phyloP scores from a whole-genome alignment of 2,113 vertebrate species.

The Passer montanus region DNA sequence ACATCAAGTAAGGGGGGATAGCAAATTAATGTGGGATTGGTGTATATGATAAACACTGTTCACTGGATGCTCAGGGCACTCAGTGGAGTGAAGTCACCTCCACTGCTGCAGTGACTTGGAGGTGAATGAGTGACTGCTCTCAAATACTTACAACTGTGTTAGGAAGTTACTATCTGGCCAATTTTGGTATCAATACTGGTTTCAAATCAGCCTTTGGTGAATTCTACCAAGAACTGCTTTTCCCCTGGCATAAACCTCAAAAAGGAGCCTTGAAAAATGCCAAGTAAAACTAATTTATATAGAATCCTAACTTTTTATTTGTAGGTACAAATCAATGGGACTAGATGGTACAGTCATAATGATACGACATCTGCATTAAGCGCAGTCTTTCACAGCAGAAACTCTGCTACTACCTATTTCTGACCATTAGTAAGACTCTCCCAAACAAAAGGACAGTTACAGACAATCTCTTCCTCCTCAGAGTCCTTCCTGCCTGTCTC shows the following conservation, averaged over 20 bases:
- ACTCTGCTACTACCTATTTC: neutral
- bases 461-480: neutral
- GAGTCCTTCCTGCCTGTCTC: neutral
- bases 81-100: neutral
- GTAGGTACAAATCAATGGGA: neutral
- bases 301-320: neutral
- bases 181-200: neutral
- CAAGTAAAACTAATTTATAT: neutral
- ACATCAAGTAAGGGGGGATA: neutral
- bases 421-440: neutral
- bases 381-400: neutral
- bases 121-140: neutral
- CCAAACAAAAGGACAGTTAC: neutral
- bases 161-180: neutral
- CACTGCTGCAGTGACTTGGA: neutral
- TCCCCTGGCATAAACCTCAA: neutral
- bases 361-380: neutral
- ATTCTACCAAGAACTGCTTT: neutral
- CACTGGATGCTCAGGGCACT: fast-evolving
- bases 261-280: neutral
- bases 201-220: neutral
- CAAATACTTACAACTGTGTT: neutral
- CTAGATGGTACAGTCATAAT: neutral
- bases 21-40: neutral
- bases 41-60: neutral